Percentiles rank a stretch among this genome's conserved stretches.
These are phyloP conservation scores for Apomyelois bistriatella DNA, from an alignment of 2,888 invertebrate species.

Conservation along the genomic window DNA sequence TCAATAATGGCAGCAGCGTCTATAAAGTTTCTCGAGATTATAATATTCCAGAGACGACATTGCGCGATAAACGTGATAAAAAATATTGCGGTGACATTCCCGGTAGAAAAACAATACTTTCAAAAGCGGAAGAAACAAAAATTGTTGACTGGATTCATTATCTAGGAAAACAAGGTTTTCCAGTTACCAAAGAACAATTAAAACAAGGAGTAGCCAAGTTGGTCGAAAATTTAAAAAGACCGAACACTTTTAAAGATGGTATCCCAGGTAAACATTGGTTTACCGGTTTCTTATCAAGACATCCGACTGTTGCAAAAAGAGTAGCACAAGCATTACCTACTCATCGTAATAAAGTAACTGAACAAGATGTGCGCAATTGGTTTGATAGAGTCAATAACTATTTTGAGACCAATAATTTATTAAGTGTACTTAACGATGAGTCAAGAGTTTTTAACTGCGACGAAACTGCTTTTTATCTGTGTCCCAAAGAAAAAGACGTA, in stretches of 20 bases:
- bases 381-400: conserved; percentile 21
- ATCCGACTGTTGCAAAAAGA: conserved; percentile 23
- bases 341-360: conserved; percentile 21
- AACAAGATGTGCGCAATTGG: conserved; percentile 21
- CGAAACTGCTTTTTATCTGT: conserved; percentile 18
- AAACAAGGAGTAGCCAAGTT: conserved; percentile 23
- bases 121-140: conserved; percentile 22
- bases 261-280: conserved; percentile 27
- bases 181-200: conserved; percentile 25
- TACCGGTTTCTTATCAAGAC: conserved; percentile 22
- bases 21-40: conserved; percentile 7
- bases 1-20: not conserved
- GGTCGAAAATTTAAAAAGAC: conserved; percentile 23
- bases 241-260: conserved; percentile 29
- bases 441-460: conserved; percentile 20
- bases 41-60: conserved; percentile 22
- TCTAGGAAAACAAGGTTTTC: conserved; percentile 24
- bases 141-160: conserved; percentile 27
- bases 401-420: conserved; percentile 22
- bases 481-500: conserved; percentile 17
- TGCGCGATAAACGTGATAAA: conserved; percentile 21
- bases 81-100: conserved; percentile 18
- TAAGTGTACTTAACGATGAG: conserved; percentile 19
- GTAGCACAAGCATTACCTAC: conserved; percentile 22
- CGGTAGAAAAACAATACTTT: conserved; percentile 22